These are phyloP conservation scores for Tetragnatha versicolor DNA, from an alignment of 1,140 invertebrate species.

Conservation along the genomic window DNA sequence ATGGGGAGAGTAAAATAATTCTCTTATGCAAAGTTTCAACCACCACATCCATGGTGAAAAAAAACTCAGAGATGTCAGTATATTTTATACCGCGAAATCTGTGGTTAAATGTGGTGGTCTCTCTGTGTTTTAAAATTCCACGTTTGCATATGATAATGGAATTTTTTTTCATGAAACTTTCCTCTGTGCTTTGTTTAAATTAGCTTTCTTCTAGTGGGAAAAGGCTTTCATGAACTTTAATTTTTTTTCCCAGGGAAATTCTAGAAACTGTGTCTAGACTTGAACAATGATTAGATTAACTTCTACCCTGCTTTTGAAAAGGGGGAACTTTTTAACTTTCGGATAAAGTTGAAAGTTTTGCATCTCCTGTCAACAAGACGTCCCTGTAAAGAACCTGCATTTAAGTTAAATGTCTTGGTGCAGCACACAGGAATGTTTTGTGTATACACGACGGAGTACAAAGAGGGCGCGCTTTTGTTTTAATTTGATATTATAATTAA, in stretches of 20 bases:
- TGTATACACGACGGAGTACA: too few species aligned
- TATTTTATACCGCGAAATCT: too few species aligned
- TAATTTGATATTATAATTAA: too few species aligned
- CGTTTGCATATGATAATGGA: not conserved
- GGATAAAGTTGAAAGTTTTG: not conserved
- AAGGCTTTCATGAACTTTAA: not conserved
- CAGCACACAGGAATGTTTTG: too few species aligned
- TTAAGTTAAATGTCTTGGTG: too few species aligned
- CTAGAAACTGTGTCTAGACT: not conserved
- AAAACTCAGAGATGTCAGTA: too few species aligned
- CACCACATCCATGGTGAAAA: too few species aligned
- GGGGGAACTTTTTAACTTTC: not conserved
- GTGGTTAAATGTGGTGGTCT: too few species aligned
- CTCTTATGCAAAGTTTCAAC: not conserved
- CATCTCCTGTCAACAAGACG: not conserved
- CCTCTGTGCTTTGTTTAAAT: conserved; percentile 14
- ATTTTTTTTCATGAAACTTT: too few species aligned
- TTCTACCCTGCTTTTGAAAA: not conserved
- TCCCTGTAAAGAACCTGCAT: too few species aligned
- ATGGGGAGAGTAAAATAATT: not conserved
- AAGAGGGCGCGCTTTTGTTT: too few species aligned
- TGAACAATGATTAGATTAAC: conserved; percentile 16
- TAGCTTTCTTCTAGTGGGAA: not conserved
- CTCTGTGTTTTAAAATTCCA: conserved; percentile 3
- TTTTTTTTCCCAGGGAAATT: not conserved